Base-by-base conservation (phyloP, 2,113 vertebrate species). In the Hystrix brachyura region DNA sequence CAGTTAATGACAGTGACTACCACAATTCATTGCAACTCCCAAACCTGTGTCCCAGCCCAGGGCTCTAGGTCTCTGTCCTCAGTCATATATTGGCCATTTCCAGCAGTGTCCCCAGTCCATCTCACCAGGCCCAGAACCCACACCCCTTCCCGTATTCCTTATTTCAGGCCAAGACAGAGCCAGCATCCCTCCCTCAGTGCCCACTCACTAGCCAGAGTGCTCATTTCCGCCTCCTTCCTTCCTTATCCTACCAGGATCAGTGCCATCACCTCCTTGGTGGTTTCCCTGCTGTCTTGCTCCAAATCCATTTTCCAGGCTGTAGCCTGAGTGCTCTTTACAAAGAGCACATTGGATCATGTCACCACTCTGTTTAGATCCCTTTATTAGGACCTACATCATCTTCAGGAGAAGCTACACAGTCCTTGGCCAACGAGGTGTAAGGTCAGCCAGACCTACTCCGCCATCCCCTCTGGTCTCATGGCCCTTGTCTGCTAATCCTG, bases 101-200 rank as follows among this genome's bases (percentile, higher is more conserved):
- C 46, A 53, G 53, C 43, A 17, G 6, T 5, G 4, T 34, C 27
- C 46, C 32, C 15, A n/a, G n/a, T 10, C 32, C 19, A 9, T 59
- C 65, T 80, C 62, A 29, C 13, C 48, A 55, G 67, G 64, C 43
- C 51, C 19, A 32, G 43, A 79, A 48, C 46, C 78, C 27, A 15
- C 29, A 23, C 5, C 1, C 43, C 82, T 27, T 27, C 80, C 57
- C 18, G 11, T 46, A 46, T 15, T 71, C 59, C 62, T 27, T 29
- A 53, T 43, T n/a, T 69, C 25, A 51, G n/a, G 67, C 48, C 87
- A 57, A 1, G 25, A 67, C 5, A 7, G 32, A 67, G 38, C 32
- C 18, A 0, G 1, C 9, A 1, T 17, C 25, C 14, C 19, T 18
- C 14, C 59, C 55, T 13, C 3, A 0, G 69, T 9, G 17, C 17